A percentile compares a stretch with the other conserved stretches of the same genome.
Conservation (phyloP, 2,113 vertebrate species). For the Gobio gobio region DNA sequence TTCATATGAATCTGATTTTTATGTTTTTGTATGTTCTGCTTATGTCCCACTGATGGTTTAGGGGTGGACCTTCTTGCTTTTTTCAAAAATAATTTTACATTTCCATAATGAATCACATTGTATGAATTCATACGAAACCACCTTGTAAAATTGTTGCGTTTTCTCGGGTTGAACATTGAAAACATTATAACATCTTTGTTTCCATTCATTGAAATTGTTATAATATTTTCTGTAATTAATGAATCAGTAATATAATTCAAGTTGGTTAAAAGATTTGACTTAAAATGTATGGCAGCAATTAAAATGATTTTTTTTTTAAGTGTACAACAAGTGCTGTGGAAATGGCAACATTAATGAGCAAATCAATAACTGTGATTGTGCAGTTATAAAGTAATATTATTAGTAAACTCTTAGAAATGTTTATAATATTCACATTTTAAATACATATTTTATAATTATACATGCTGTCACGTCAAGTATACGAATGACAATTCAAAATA, state of each 20-base stretch:
- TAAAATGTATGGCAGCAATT: neutral
- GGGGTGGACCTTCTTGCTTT: neutral
- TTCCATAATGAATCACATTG: neutral
- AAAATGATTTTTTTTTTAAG: neutral
- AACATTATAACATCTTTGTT: neutral
- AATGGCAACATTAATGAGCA: neutral
- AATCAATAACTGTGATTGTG: neutral
- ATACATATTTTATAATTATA: neutral
- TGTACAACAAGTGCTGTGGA: neutral
- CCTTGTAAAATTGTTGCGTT: neutral
- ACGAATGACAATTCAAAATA: neutral
- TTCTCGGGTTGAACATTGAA: neutral
- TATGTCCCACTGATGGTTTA: neutral
- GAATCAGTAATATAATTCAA: neutral
- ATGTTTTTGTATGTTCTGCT: neutral
- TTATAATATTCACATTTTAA: neutral
- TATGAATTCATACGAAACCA: neutral
- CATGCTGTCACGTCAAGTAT: neutral
- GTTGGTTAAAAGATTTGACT: neutral
- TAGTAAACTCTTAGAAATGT: neutral
- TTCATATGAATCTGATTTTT: neutral
- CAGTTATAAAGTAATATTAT: neutral
- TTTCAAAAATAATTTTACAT: neutral
- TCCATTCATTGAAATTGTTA: neutral
- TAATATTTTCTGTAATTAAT: neutral